Evolutionary conservation across 2,113 vertebrate species (phyloP).

Genomic region (Osmerus eperlanus): DNA sequence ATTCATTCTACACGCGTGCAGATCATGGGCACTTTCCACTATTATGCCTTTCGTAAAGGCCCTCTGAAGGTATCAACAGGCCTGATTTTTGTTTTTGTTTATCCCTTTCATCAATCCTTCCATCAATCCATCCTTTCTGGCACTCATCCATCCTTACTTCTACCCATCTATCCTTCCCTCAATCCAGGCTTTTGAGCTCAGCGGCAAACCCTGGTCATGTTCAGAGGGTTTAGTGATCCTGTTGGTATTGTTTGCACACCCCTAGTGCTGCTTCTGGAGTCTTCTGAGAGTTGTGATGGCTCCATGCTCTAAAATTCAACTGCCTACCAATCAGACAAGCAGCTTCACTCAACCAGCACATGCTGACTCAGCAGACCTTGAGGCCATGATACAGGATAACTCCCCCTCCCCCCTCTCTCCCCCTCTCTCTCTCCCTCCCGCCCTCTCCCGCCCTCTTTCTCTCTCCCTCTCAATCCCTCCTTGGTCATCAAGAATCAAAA

Average conservation of each 20-base stretch:
- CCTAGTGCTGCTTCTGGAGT: too few species aligned
- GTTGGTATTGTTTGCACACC: neutral
- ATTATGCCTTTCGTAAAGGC: neutral
- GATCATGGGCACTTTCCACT: neutral
- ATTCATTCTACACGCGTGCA: neutral
- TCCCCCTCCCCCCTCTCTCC: neutral
- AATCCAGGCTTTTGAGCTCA: neutral
- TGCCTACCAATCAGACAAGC: too few species aligned
- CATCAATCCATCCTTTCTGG: neutral
- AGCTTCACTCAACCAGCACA: too few species aligned
- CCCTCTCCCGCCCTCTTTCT: neutral
- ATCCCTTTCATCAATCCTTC: neutral
- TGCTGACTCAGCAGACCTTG: too few species aligned
- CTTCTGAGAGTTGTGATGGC: too few species aligned
- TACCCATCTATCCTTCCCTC: neutral
- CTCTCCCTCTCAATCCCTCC: neutral
- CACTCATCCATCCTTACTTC: neutral
- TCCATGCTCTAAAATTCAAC: too few species aligned
- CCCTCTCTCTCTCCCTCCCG: slow-evolving; percentile 1
- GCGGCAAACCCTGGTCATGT: too few species aligned
- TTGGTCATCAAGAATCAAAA: neutral
- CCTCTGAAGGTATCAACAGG: neutral
- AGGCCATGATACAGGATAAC: neutral
- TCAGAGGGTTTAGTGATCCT: neutral
- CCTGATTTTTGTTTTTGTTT: too few species aligned